Base-by-base conservation (phyloP, 2,797 vertebrate genomes). In the Arnoldichthys spilopterus region DNA sequence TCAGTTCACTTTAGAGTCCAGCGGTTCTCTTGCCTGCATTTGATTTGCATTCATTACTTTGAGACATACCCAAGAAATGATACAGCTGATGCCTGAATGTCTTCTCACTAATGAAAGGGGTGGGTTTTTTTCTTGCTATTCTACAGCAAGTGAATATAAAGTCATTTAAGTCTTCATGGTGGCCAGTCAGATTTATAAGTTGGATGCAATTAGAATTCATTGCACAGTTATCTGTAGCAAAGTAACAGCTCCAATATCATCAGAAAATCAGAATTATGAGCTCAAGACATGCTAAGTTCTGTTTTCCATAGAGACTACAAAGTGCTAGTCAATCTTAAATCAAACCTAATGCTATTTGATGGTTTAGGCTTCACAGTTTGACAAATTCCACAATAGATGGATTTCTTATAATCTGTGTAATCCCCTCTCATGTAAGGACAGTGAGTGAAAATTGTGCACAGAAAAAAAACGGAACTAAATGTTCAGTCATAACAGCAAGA, bases 1-100 rank as follows among this genome's bases (percentile, higher is more conserved):
- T 63, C 53, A 62, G 54, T 24, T 74, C 49, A 30, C 78, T 53
- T n/a, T 37, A 1, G 53, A n/a, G 54, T 47, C 54, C 47, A 53
- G 51, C 13, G 20, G 26, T 61, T 51, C 47, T 20, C 43, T 69
- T 49, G 26, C 51, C 45, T 70, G 78, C 54, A 45, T 69, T 58
- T 18, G 8, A 75, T 75, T 54, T 80, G 72, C 56, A 70, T 74
- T 53, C 22, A 75, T 75, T 80, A 70, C n/a, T 45, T 6, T n/a
- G 12, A 72, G 32, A 24, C 22, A 16, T 58, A 47, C 61, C 62
- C 20, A 53, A 45, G 59, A 26, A 40, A 53, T 74, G 32, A 53
- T 47, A 63, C 66, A 68, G 28, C 51, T 74, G 63, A 53, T 61
- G 28, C 13, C 53, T 51, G 7, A 45, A 40, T 56, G 72, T 53